Evolutionary conservation across 2,888 invertebrate genomes (phyloP), one percentile per base, ranked within the genome.

Genomic region (Drosophila borborema): DNA sequence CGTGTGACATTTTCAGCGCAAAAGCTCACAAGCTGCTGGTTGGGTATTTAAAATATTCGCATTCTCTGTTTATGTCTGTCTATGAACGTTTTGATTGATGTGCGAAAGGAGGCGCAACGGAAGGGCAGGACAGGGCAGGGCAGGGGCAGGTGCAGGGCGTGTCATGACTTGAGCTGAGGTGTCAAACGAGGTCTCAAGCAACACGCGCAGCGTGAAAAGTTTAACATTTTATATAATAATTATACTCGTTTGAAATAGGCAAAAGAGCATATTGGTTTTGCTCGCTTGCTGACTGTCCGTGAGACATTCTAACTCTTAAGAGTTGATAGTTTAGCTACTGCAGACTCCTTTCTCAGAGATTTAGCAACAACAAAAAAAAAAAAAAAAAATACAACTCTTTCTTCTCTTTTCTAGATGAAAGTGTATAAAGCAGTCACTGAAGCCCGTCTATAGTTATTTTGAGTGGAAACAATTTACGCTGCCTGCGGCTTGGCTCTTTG

Each of bases 1-100:
- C 85, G 82, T 84, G 80, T 80, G 89, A 89, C 89, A 85, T 72
- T 87, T 87, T 62, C 69, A 81, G 77, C 75, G 62, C 73, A 51
- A 34, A 46, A 14, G 46, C 59, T 41, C 71, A n/a, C 71, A 74
- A 51, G 41, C 46, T 66, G 54, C 54, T 38, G 38, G 16, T 48
- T 72, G 74, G 56, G 60, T 85, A 77, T 81, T 84, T 79, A 61
- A 82, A 87, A 80, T 73, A 60, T 79, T 81, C 79, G 64, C 77
- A 80, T 77, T 73, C n/a, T 70, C 58, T 64, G 61, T 77, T 81
- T 73, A 66, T 66, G 55, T 67, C 63, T 75, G 76, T 71, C 76
- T 53, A 61, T 64, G 66, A 51, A 51, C 60, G 66, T 77, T 77
- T 51, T 51, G 79, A 79, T 81, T 79, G 81, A 79, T 79, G 81